A percentile compares a stretch with the other conserved stretches of the same genome.
phyloP scores from a whole-genome alignment of 2,113 vertebrate species.

The Paramisgurnus dabryanus region DNA sequence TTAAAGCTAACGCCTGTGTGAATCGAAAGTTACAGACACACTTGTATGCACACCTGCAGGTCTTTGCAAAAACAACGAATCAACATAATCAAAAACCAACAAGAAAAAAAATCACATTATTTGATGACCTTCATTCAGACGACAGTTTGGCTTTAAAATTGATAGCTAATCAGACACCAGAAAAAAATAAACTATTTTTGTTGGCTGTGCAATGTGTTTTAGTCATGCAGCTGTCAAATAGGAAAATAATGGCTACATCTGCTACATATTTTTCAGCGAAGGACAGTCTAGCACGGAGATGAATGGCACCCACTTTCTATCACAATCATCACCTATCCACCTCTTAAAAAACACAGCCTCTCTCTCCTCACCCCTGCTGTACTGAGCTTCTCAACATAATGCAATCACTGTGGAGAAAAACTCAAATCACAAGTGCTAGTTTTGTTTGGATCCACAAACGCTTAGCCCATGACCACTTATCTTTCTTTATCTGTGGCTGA shows the following conservation, averaged over 20 bases:
- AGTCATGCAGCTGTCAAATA: conserved; percentile 15
- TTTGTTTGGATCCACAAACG: conserved; percentile 43
- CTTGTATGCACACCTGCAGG: neutral
- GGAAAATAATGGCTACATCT: conserved; percentile 19
- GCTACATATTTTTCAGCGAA: conserved; percentile 21
- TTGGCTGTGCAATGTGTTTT: conserved; percentile 30
- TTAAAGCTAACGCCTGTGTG: no score
- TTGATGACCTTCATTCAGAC: neutral
- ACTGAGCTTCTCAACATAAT: conserved; percentile 33
- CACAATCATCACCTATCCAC: conserved; percentile 18
- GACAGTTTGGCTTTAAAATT: neutral
- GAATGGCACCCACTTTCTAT: neutral
- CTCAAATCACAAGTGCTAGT: conserved; percentile 33
- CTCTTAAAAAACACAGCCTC: neutral
- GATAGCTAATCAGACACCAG: neutral
- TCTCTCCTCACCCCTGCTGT: conserved; percentile 19
- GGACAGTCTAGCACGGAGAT: conserved; percentile 10
- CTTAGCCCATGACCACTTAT: conserved; percentile 19
- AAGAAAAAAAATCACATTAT: neutral
- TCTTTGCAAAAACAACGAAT: no score
- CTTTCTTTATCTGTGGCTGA: conserved; percentile 12
- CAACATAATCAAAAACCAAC: neutral
- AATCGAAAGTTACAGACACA: neutral
- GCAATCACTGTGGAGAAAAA: conserved; percentile 34
- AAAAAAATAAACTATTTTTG: conserved; percentile 39